phyloP scores from a whole-genome alignment of 2,797 vertebrate species.

The Cichlasoma orientale region DNA sequence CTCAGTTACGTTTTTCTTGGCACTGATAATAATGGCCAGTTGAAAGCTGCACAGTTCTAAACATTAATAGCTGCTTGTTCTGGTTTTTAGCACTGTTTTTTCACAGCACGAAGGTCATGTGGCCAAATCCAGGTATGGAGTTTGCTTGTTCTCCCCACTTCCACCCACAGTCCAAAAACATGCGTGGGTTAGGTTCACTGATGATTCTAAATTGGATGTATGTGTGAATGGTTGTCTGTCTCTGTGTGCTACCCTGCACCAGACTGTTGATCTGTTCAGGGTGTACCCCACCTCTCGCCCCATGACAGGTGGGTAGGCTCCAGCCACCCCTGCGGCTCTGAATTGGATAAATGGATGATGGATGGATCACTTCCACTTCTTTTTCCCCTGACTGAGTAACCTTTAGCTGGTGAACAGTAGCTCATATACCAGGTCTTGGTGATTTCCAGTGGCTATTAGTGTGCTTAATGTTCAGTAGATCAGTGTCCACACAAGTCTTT shows the following conservation, averaged over 20 bases:
- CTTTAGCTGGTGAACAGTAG: background rate
- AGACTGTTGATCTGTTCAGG: background rate
- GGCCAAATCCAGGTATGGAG: background rate
- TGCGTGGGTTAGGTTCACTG: background rate
- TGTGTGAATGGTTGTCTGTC: background rate
- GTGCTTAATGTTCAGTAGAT: too few relatives aligned
- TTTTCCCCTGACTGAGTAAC: background rate
- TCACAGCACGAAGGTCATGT: background rate
- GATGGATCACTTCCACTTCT: background rate
- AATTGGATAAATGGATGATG: background rate
- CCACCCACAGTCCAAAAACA: background rate
- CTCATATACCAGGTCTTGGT: background rate
- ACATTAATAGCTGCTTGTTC: background rate
- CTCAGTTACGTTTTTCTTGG: background rate
- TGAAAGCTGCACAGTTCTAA: too few relatives aligned
- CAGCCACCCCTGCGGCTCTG: background rate
- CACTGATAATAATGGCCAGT: background rate
- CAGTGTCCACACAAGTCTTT: too few relatives aligned
- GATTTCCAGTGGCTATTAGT: background rate
- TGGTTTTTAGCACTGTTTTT: background rate
- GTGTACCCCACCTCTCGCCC: background rate
- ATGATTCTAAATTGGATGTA: background rate
- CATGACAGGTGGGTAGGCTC: background rate
- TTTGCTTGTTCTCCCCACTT: fast-evolving
- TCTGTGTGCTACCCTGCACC: too few relatives aligned